Percentiles rank a stretch among this genome's conserved stretches.
phyloP scores from a whole-genome alignment of 2,113 vertebrate genomes.

The Bucco capensis region DNA sequence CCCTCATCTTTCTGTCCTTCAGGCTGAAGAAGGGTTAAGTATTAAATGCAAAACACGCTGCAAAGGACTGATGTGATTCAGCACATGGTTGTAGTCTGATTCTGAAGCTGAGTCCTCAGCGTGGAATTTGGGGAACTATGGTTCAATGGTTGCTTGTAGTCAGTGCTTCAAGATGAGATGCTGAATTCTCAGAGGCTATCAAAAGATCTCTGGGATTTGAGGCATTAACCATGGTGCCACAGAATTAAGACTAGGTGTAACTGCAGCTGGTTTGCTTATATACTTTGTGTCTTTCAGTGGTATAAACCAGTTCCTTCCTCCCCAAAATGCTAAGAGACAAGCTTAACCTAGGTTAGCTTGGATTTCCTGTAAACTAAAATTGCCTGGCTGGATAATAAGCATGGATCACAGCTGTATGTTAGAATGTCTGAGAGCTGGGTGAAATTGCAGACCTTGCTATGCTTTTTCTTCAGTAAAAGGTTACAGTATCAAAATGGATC shows the following conservation, averaged over 20 bases:
- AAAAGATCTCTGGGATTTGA: not conserved
- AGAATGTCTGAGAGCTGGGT: not conserved
- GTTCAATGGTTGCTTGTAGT: not conserved
- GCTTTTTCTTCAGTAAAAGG: not conserved
- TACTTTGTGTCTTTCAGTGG: not conserved
- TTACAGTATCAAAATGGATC: not conserved
- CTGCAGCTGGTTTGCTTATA: not conserved
- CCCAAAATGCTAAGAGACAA: not conserved
- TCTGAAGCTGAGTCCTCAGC: not conserved
- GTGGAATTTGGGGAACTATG: not conserved
- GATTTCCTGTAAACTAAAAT: not conserved
- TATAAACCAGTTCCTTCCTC: not conserved
- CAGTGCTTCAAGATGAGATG: not conserved
- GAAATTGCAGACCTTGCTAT: not conserved
- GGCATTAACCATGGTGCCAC: not conserved
- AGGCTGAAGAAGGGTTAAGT: not conserved
- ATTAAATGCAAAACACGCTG: constrained; percentile 8
- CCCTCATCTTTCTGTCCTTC: not conserved
- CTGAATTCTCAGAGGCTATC: not conserved
- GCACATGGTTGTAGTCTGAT: constrained; percentile 12
- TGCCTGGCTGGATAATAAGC: not conserved
- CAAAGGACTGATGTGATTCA: not conserved
- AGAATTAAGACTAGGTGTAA: not conserved
- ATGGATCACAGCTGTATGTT: not conserved
- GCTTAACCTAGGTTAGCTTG: not conserved